These are phyloP conservation scores for Nematostella vectensis DNA, from an alignment of 92 coral and sea anemone genomes.

Conservation along the genomic window DNA sequence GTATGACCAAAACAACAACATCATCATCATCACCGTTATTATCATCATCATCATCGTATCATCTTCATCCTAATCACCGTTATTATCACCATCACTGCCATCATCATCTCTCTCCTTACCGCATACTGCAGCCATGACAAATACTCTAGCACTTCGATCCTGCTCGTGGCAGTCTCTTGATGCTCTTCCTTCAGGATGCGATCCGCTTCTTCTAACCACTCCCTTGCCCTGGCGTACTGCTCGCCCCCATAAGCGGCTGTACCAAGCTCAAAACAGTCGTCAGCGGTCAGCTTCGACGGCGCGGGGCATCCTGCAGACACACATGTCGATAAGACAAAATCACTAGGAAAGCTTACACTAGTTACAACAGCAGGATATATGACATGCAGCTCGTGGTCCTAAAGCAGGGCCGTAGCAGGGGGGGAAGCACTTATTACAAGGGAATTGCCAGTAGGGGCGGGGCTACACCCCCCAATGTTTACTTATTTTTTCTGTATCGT, in stretches of 20 bases:
- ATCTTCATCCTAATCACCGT: no score
- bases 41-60: no score
- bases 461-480: no score
- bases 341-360: background rate
- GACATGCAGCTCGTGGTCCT: no score
- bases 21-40: no score
- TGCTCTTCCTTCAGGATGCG: slow-evolving; percentile 35
- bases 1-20: no score
- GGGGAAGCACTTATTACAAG: no score
- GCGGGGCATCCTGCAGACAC: slow-evolving; percentile 35
- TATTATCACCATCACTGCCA: no score
- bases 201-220: slow-evolving; percentile 64
- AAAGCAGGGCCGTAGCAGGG: no score
- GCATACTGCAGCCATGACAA: slow-evolving; percentile 74
- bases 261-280: slow-evolving; percentile 78
- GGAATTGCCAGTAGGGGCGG: no score
- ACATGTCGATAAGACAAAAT: background rate
- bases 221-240: slow-evolving; percentile 57
- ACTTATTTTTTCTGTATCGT: no score
- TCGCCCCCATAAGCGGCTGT: slow-evolving; percentile 45
- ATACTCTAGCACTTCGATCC: slow-evolving; percentile 48
- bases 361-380: background rate
- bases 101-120: slow-evolving; percentile 58
- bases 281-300: slow-evolving; percentile 50
- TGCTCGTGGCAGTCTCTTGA: slow-evolving; percentile 24